Evolutionary conservation across 2,888 invertebrate genomes (phyloP).

Genomic region (Nymphalis c-album): DNA sequence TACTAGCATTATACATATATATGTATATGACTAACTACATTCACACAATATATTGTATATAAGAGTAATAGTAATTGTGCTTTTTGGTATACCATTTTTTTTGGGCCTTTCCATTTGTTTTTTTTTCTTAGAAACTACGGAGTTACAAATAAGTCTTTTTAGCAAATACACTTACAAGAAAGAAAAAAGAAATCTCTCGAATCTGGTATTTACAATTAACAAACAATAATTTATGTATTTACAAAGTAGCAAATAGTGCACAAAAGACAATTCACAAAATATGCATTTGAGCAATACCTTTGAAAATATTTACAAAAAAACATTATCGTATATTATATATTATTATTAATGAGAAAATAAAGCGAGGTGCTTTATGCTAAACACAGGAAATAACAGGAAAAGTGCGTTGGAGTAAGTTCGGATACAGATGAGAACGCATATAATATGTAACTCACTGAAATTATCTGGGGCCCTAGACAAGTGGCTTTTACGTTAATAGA

Average conservation of each 20-base stretch:
- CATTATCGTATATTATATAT: conserved; percentile 56
- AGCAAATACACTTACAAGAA: conserved; percentile 44
- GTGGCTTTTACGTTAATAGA: too few species aligned
- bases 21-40: conserved; percentile 35
- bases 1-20: conserved; percentile 36
- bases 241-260: conserved; percentile 80
- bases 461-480: too few species aligned
- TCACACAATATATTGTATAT: conserved; percentile 55
- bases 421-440: background rate
- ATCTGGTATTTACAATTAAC: conserved; percentile 58
- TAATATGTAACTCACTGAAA: background rate
- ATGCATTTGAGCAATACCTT: conserved; percentile 81
- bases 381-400: conserved; percentile 28
- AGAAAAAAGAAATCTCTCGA: conserved; percentile 62
- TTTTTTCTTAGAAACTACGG: conserved; percentile 58
- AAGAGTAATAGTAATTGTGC: conserved; percentile 71
- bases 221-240: conserved; percentile 62
- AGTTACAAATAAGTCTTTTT: conserved; percentile 49
- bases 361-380: conserved; percentile 37
- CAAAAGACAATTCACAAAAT: conserved; percentile 81
- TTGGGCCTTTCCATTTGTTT: conserved; percentile 72
- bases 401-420: conserved; percentile 25
- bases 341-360: conserved; percentile 45
- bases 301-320: conserved; percentile 75
- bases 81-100: conserved; percentile 73